Evolutionary conservation across 2,797 vertebrate genomes (phyloP), one percentile per base, ranked within the genome.

Genomic region (Phrynocephalus guinanensis): DNA sequence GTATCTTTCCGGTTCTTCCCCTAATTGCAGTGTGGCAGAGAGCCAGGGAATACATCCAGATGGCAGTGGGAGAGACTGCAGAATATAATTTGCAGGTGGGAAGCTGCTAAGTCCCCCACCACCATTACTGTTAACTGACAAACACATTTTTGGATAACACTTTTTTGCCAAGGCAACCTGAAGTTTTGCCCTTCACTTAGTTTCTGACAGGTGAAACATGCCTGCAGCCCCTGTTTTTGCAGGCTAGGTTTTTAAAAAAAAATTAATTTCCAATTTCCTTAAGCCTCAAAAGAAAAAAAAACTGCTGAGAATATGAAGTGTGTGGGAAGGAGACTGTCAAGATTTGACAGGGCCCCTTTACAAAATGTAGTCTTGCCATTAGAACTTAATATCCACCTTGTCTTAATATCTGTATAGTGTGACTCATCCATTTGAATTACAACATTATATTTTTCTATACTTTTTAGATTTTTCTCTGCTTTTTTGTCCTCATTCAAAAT

Each of bases 251-350:
- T 38, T 44, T 30, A 71, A n/a, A 24, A n/a, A 24, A 33, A 33
- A 7, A 0, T 1, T 68, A 50, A 26, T 38, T n/a, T 48, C n/a
- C 7, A 22, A 72, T 30, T 75, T 81, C 56, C 28, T 83, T 79
- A 22, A 78, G 52, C 33, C 30, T 16, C 4, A n/a, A 13, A 52
- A 67, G n/a, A 28, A 70, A 22, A 26, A 66, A 76, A 52, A 30
- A 48, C 1, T 26, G 78, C 50, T 68, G 30, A 76, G 73, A n/a
- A 77, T 79, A 24, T 76, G 44, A 85, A 87, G 3, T 52, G n/a
- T 79, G 85, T 0, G 0, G 0, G 9, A 90, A 67, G 0, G 0
- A 30, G 48, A 83, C 5, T 0, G 0, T 88, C 28, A 86, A 44
- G 28, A 7, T 26, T 87, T 81, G 13, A 20, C 22, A 38, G 68